These are phyloP conservation scores for Leucoptera coffeella DNA, from an alignment of 2,888 invertebrate genomes.

Conservation along the genomic window DNA sequence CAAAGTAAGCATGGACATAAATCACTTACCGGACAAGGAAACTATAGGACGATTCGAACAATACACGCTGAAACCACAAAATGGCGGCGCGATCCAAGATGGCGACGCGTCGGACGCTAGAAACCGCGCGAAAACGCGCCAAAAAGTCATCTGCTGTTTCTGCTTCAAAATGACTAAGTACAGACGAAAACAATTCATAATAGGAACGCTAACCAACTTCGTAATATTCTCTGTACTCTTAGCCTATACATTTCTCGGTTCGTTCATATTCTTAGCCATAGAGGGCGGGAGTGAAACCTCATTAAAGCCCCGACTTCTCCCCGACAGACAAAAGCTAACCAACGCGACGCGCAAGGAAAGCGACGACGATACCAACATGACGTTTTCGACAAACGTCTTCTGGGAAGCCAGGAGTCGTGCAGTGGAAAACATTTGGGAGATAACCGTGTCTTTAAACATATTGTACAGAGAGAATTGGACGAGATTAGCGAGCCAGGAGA, in stretches of 20 bases:
- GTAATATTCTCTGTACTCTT: conserved; percentile 76
- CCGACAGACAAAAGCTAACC: conserved; percentile 41
- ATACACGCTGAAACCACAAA: conserved; percentile 40
- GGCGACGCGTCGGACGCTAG: conserved; percentile 43
- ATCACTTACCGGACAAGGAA: conserved; percentile 46
- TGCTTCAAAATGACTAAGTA: conserved; percentile 51
- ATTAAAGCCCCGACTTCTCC: conserved; percentile 38
- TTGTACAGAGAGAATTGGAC: conserved; percentile 89
- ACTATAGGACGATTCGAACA: conserved; percentile 46
- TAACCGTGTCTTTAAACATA: conserved; percentile 81
- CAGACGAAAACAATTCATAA: conserved; percentile 57
- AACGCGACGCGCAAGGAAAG: conserved; percentile 30
- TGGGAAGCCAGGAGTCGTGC: conserved; percentile 53
- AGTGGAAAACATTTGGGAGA: conserved; percentile 87
- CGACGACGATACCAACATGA: conserved; percentile 29
- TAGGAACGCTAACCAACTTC: conserved; percentile 73
- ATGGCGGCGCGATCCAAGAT: conserved; percentile 49
- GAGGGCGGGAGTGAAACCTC: conserved; percentile 63
- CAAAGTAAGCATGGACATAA: conserved; percentile 46
- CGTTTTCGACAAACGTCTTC: conserved; percentile 39
- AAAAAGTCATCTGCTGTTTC: conserved; percentile 49
- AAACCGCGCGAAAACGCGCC: conserved; percentile 39
- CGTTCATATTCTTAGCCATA: conserved; percentile 79
- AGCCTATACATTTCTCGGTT: conserved; percentile 71
- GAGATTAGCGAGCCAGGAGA: conserved; percentile 68